phyloP scores from a whole-genome alignment of 2,888 invertebrate species.

The Unio pictorum region DNA sequence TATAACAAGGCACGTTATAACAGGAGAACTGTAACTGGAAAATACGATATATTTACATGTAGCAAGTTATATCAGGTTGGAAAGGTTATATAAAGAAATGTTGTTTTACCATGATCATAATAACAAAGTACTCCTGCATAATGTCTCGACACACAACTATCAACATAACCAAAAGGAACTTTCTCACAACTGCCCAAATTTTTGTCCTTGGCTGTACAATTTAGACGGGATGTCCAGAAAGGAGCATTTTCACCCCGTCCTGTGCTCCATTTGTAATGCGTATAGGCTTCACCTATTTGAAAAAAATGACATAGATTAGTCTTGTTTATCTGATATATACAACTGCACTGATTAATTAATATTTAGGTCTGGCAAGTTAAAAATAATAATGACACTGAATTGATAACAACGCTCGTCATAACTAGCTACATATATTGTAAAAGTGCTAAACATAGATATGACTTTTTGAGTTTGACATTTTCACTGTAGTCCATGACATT shows the following conservation, averaged over 20 bases:
- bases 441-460: too few species aligned
- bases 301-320: constrained; percentile 2
- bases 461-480: too few species aligned
- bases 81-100: neutral
- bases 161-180: constrained; percentile 43
- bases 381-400: too few species aligned
- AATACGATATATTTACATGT: neutral
- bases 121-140: constrained; percentile 59
- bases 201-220: constrained; percentile 54
- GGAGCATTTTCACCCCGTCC: constrained; percentile 58
- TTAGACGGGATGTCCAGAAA: constrained; percentile 75
- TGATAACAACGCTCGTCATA: too few species aligned
- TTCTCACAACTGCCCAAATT: constrained; percentile 47
- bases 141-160: constrained; percentile 41
- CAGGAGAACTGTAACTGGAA: too few species aligned
- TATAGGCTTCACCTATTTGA: constrained; percentile 51
- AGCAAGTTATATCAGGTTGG: neutral
- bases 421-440: too few species aligned
- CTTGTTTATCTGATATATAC: too few species aligned
- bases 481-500: too few species aligned
- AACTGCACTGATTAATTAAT: too few species aligned
- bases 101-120: constrained; percentile 42
- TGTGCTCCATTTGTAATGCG: constrained; percentile 49
- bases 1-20: too few species aligned
- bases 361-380: too few species aligned